Percentiles rank a stretch among this genome's conserved stretches.
Conservation (phyloP, 1,140 invertebrate genomes). For the Pissodes strobi region DNA sequence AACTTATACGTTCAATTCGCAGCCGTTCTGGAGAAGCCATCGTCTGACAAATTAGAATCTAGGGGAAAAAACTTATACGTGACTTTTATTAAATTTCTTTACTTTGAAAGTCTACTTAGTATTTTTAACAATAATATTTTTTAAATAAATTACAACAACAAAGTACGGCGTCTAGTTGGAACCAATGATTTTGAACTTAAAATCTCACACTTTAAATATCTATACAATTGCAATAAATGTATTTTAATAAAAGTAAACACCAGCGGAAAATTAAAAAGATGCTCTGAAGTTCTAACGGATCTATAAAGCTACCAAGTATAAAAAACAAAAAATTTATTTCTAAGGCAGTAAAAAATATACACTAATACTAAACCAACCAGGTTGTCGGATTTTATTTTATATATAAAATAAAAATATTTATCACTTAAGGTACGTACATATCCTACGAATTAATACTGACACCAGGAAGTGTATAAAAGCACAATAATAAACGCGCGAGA, state of each 20-base stretch:
- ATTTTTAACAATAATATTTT: conserved; percentile 20
- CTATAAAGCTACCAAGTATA: conserved; percentile 33
- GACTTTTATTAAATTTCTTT: too few species aligned
- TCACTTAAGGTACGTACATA: conserved; percentile 46
- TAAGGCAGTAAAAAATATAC: conserved; percentile 43
- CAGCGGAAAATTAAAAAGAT: conserved; percentile 22
- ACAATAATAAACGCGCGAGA: conserved; percentile 18
- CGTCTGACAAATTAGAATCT: too few species aligned
- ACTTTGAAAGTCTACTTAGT: conserved; percentile 27
- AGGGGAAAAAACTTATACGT: too few species aligned
- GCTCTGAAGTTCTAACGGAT: conserved; percentile 34
- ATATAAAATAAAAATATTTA: conserved; percentile 48
- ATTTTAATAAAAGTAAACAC: conserved; percentile 4
- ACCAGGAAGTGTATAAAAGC: conserved; percentile 43
- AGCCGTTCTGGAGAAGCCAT: too few species aligned
- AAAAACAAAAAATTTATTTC: conserved; percentile 35
- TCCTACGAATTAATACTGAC: conserved; percentile 47
- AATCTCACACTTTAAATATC: background rate
- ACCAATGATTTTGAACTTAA: conserved; percentile 11
- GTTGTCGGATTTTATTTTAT: conserved; percentile 38
- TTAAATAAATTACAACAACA: conserved; percentile 36
- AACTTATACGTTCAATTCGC: too few species aligned
- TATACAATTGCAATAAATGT: conserved; percentile 2
- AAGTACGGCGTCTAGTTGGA: conserved; percentile 11
- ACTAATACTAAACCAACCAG: conserved; percentile 31